A percentile compares a stretch with the other conserved stretches of the same genome.
These are phyloP conservation scores for Encarsia formosa DNA, from an alignment of 2,888 invertebrate genomes.

Conservation along the genomic window DNA sequence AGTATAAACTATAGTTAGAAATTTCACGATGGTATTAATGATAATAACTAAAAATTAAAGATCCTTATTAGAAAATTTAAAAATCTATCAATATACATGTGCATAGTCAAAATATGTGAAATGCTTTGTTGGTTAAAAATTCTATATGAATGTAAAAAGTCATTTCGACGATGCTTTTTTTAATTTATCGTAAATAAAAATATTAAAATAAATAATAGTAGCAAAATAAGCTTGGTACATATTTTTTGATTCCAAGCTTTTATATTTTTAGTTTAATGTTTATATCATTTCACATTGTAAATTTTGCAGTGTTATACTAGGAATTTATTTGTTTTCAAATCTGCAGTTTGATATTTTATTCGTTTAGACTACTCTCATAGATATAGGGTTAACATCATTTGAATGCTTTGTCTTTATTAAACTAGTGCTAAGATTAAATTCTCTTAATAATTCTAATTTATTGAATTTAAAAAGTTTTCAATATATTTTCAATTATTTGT, in stretches of 20 bases:
- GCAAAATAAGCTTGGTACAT: too few species aligned
- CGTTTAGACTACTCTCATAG: slow-evolving; percentile 15
- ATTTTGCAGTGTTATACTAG: slow-evolving; percentile 15
- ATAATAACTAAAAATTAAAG: slow-evolving; percentile 15
- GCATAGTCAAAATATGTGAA: slow-evolving; percentile 16
- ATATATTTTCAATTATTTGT: slow-evolving; percentile 12
- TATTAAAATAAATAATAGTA: too few species aligned
- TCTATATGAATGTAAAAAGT: slow-evolving; percentile 6
- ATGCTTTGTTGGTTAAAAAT: slow-evolving; percentile 12
- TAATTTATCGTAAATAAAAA: too few species aligned
- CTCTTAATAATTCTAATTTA: slow-evolving; percentile 4
- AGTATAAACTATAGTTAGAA: slow-evolving; percentile 28
- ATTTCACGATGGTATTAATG: slow-evolving; percentile 24
- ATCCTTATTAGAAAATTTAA: slow-evolving; percentile 8
- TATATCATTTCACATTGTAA: slow-evolving; percentile 16
- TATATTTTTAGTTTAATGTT: slow-evolving; percentile 20
- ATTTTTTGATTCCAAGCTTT: too few species aligned
- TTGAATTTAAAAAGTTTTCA: slow-evolving; percentile 5
- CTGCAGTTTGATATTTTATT: slow-evolving; percentile 13
- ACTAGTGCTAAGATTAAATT: slow-evolving; percentile 4
- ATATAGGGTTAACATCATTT: slow-evolving; percentile 7
- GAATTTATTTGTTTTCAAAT: slow-evolving; percentile 16
- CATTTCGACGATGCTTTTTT: slow-evolving; percentile 1
- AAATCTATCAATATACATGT: slow-evolving; percentile 18
- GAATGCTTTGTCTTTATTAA: slow-evolving; percentile 9